Evolutionary conservation across 2,888 invertebrate genomes (phyloP).

Genomic region (Allacma fusca): DNA sequence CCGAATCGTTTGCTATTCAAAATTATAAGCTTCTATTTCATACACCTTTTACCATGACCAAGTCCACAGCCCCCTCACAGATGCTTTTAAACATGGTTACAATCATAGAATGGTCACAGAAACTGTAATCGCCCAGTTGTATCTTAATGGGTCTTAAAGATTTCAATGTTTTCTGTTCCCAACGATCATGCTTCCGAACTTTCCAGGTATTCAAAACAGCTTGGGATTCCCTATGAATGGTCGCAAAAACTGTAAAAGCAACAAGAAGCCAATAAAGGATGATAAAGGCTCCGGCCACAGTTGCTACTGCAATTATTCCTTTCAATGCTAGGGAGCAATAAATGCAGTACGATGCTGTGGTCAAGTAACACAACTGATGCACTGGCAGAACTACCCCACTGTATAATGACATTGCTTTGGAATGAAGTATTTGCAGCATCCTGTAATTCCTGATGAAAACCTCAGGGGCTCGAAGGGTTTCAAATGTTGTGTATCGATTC

Average conservation of each 20-base stretch:
- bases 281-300: neutral
- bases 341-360: neutral
- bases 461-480: neutral
- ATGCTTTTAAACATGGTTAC: neutral
- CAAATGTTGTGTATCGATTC: neutral
- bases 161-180: neutral
- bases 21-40: too few species aligned
- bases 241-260: neutral
- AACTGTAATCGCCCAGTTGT: neutral
- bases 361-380: neutral
- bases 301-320: neutral
- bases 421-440: neutral
- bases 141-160: neutral
- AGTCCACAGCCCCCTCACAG: neutral
- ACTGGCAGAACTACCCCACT: neutral
- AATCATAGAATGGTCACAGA: neutral
- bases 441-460: neutral
- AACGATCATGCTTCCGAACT: neutral
- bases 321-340: neutral
- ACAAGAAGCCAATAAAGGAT: neutral
- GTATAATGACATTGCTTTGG: neutral
- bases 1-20: too few species aligned
- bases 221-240: neutral
- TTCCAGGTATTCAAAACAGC: neutral
- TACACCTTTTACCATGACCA: too few species aligned